These are phyloP conservation scores for Anthoscopus minutus DNA, from an alignment of 2,113 vertebrate genomes.

Conservation along the genomic window DNA sequence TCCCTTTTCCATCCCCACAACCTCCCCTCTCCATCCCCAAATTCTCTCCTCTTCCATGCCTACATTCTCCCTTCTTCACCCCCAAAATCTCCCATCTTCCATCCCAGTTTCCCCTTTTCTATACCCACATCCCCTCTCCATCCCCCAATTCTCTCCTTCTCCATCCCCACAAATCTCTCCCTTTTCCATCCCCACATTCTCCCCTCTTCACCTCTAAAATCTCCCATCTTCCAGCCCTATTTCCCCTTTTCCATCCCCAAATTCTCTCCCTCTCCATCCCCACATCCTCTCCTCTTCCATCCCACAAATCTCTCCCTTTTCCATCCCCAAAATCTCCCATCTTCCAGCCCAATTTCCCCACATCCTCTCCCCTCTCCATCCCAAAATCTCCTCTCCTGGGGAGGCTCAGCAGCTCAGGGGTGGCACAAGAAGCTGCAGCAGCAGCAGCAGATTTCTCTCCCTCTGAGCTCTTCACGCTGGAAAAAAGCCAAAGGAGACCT, in stretches of 20 bases:
- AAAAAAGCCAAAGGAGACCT: neutral
- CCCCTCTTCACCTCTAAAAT: neutral
- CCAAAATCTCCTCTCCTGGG: neutral
- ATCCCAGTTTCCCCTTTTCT: neutral
- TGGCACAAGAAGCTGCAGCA: neutral
- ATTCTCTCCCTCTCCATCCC: neutral
- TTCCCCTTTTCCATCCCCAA: too few relatives aligned
- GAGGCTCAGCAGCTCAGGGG: neutral
- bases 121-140: too few relatives aligned
- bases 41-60: too few relatives aligned
- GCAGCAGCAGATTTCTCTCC: neutral
- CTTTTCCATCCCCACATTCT: too few relatives aligned
- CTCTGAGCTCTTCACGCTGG: neutral
- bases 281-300: neutral
- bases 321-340: neutral
- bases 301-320: neutral
- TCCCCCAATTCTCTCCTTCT: too few relatives aligned
- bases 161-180: neutral
- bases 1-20: neutral
- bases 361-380: neutral
- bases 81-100: too few relatives aligned
- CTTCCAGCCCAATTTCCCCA: neutral
- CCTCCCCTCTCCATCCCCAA: neutral
- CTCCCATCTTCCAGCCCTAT: too few relatives aligned
- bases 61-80: too few relatives aligned